Base-by-base conservation (phyloP, 1,140 invertebrate genomes). In the Drosophila pruinosa region DNA sequence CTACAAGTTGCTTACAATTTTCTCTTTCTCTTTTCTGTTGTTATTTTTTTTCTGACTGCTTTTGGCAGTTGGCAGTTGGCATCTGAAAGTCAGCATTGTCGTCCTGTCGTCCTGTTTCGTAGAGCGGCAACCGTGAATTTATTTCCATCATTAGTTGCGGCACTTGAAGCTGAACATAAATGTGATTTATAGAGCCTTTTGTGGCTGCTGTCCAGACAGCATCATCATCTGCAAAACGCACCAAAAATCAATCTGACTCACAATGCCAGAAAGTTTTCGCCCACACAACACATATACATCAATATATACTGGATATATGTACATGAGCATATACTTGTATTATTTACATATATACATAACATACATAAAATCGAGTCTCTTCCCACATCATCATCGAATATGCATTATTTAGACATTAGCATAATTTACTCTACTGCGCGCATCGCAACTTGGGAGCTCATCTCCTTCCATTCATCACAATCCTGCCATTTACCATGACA, bases 341-440 rank as follows among this genome's bases (percentile, higher is more conserved):
- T 52, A n/a, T 24, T 2, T 47, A 56, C 7, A 56, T 47, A 38
- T 12, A 26, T 17, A 17, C 2, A 31, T 14, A 43, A 1, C 1
- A 21, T 22, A 45, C 12, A 45, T 48, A 68, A 28, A 43, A 59
- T 59, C 31, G 34, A 39, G 28, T 56, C 47, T 21, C 59, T 24
- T 48, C 45, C 76, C 76, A 31, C 26, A 50, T 19, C 81, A 88
- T 81, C 83, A 89, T 89, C 81, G 86, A 89, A 89, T 89, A 89
- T 86, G 81, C 88, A 89, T 89, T 89, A 89, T 89, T 89, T 89
- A 79, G 86, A 90, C 86, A 89, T 89, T 89, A 89, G 88, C 86
- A 89, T 89, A 89, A 89, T 89, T 89, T 89, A 89, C 72, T 86
- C 65, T 63, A 56, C 65, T 63, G 59, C 36, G 53, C 65, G 21